Evolutionary conservation across 2,113 vertebrate genomes (phyloP).

Genomic region (Nyctereutes procyonoides): DNA sequence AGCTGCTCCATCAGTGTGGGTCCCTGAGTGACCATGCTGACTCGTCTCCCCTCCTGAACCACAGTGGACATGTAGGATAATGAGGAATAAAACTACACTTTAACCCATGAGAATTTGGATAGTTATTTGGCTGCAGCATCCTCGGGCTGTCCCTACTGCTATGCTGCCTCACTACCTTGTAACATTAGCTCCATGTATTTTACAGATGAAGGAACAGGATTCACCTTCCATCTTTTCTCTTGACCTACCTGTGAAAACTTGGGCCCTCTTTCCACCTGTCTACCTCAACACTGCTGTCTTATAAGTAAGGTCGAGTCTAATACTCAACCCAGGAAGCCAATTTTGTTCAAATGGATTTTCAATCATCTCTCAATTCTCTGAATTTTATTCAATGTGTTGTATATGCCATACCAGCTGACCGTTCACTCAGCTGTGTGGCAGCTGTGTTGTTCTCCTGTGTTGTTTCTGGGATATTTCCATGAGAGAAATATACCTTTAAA

Average conservation of each 20-base stretch:
- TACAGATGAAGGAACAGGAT: not conserved
- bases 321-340: not conserved
- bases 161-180: rapidly evolving
- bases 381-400: not conserved
- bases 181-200: not conserved
- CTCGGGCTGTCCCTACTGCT: not conserved
- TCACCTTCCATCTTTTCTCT: not conserved
- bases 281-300: not conserved
- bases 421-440: too few species aligned
- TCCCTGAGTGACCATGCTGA: too few species aligned
- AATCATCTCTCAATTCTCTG: not conserved
- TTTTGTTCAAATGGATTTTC: not conserved
- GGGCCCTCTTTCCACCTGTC: not conserved
- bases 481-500: not conserved
- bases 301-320: not conserved
- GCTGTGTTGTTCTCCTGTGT: too few species aligned
- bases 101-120: too few species aligned
- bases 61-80: rapidly evolving
- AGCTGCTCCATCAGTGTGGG: rapidly evolving
- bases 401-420: not conserved
- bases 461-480: not conserved
- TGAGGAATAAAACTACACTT: not conserved
- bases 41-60: not conserved
- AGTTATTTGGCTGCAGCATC: rapidly evolving
- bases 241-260: not conserved